These are phyloP conservation scores for Phyllotis vaccarum DNA, from an alignment of 2,797 vertebrate genomes.

Conservation along the genomic window DNA sequence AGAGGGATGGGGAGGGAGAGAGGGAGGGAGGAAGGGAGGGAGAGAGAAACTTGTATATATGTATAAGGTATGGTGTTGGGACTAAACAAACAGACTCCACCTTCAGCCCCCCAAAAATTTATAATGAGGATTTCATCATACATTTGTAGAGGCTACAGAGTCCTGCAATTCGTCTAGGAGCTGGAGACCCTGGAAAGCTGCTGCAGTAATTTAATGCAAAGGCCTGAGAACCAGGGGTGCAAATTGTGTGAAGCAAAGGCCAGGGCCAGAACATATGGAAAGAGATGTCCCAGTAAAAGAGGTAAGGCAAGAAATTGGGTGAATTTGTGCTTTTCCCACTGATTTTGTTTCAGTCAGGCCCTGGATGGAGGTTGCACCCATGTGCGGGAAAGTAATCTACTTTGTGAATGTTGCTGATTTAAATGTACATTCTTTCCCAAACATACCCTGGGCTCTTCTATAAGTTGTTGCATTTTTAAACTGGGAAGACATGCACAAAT, in stretches of 20 bases:
- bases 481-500: background rate
- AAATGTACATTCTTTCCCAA: background rate
- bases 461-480: background rate
- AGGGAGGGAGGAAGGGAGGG: no score
- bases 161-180: background rate
- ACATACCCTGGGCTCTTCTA: background rate
- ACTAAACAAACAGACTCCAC: background rate
- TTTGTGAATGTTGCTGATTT: background rate
- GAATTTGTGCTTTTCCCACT: background rate
- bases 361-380: background rate
- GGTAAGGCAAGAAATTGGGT: background rate
- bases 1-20: no score
- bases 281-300: background rate
- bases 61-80: background rate
- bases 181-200: background rate
- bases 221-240: background rate
- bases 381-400: no score
- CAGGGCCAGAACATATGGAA: background rate
- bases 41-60: background rate
- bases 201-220: background rate
- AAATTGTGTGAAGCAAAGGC: background rate
- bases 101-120: background rate
- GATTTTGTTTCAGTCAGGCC: background rate
- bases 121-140: background rate
- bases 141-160: background rate